Evolutionary conservation across 2,113 vertebrate genomes (phyloP), one percentile per base, ranked within the genome.

Genomic region (Prochilodus magdalenae): DNA sequence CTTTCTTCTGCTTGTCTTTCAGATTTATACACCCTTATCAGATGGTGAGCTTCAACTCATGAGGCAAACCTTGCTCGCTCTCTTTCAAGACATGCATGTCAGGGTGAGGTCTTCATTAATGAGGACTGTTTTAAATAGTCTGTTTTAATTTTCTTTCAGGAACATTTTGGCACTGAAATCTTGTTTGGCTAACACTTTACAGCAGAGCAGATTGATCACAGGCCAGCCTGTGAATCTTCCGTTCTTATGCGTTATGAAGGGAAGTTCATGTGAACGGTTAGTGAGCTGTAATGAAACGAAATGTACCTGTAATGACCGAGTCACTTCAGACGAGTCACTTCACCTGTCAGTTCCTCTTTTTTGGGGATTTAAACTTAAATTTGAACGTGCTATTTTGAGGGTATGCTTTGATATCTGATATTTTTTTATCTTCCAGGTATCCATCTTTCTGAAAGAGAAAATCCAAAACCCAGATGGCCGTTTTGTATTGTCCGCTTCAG

Each of bases 81-180:
- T 99, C 87, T 95, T 98, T 83, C 96, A 98, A 88, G 97, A 99
- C 87, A 92, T 96, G 90, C 96, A 97, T 40, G 90, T 98, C 83
- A 93, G 96, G 71, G 97, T 98, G 88, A 96, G 96, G 0, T 8
- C 60, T 40, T 12, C 53, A 7, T 67, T 40, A 5, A 13, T 36
- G 33, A 36, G 33, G 47, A 72, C 5, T 24, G 44, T 27, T n/a
- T 47, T 18, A 49, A 44, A 29, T 29, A 36, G 18, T 67, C n/a
- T n/a, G n/a, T n/a, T n/a, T n/a, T n/a, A n/a, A n/a, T 30, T 26
- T 65, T 55, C 22, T 10, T 36, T 36, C 8, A 24, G 3, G 30
- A 15, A 29, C 24, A 11, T 59, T 33, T 30, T 49, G 29, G 8
- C 18, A 40, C 20, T 20, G 5, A 69, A 40, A n/a, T 3, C 7